Base-by-base conservation (phyloP, 2,113 vertebrate genomes). In the Brachyhypopomus occidentalis region DNA sequence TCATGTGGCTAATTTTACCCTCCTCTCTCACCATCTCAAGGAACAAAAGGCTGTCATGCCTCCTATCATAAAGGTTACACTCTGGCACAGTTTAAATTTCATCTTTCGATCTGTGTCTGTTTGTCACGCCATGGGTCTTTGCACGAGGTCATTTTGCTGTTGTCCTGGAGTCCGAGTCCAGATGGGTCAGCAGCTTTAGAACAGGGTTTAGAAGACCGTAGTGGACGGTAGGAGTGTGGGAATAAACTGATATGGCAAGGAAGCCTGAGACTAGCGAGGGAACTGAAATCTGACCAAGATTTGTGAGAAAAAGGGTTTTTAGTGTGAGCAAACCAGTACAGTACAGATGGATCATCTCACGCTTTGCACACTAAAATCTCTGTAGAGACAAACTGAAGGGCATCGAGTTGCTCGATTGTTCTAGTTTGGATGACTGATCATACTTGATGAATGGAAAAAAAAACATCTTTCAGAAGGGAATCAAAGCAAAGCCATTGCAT, bases 61-160 rank as follows among this genome's bases (percentile, higher is more conserved):
- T 83, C 76, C 52, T 22, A 58, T 76, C 63, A 25, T 83, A 70
- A 80, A 84, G 77, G 76, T 87, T 70, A 67, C 34, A 52, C 55
- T 84, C 48, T 87, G 84, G 82, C 80, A 34, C 14, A 23, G 77
- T 75, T 81, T 60, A 56, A 78, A 60, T 60, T 78, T 77, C 69
- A 73, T 63, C 58, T 63, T 77, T 64, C 52, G 63, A 11, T 83
- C 48, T 78, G 34, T 55, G 70, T 27, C 63, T 25, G 38, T 1
- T 19, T 72, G 85, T 77, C 81, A 88, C 86, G 86, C 86, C 86
- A 87, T 87, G 88, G 83, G 83, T 75, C 81, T 81, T 73, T 86
- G 75, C 83, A 83, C 86, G 86, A 85, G 84, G 73, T 77, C 79
- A 75, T 12, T 84, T 78, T 77, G 60, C 62, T 78, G 78, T 56